Percentiles rank a stretch among this genome's conserved stretches.
phyloP scores from a whole-genome alignment of 2,888 invertebrate species.

The Lordiphosa fenestrarum region DNA sequence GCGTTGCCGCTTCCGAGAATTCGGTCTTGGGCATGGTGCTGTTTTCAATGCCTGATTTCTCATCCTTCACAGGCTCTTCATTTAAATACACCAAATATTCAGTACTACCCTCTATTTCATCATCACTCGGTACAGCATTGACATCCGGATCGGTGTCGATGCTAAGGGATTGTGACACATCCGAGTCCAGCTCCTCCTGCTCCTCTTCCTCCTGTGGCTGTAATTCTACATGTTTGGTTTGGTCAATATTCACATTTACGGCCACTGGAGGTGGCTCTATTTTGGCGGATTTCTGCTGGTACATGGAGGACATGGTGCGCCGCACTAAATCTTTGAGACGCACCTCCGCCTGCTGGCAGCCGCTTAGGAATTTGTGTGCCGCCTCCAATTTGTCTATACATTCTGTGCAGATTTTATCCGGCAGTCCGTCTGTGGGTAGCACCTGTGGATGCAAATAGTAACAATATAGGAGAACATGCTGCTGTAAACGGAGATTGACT shows the following conservation, averaged over 20 bases:
- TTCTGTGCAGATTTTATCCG: conserved; percentile 66
- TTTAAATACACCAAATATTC: background rate
- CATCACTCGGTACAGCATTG: no score
- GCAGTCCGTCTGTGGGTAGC: conserved; percentile 62
- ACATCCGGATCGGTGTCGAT: no score
- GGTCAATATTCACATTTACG: background rate
- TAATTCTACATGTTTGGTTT: background rate
- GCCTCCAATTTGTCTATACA: conserved; percentile 34
- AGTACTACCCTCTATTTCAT: no score
- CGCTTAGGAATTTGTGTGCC: conserved; percentile 35
- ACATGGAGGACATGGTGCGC: conserved; percentile 45
- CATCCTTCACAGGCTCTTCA: background rate
- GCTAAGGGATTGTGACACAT: no score
- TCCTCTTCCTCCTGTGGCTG: background rate
- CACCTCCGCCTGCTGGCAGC: conserved; percentile 44
- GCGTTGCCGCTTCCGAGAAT: background rate
- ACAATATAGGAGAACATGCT: background rate
- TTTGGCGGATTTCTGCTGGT: background rate
- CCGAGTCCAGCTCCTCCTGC: no score
- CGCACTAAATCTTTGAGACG: conserved; percentile 37
- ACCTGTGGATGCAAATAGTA: conserved; percentile 42
- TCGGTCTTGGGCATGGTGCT: background rate
- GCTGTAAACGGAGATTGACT: background rate
- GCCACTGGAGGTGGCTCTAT: background rate
- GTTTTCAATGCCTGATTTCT: background rate